These are phyloP conservation scores for Kryphioiulus occultus DNA, from an alignment of 2,888 invertebrate species.

Conservation along the genomic window DNA sequence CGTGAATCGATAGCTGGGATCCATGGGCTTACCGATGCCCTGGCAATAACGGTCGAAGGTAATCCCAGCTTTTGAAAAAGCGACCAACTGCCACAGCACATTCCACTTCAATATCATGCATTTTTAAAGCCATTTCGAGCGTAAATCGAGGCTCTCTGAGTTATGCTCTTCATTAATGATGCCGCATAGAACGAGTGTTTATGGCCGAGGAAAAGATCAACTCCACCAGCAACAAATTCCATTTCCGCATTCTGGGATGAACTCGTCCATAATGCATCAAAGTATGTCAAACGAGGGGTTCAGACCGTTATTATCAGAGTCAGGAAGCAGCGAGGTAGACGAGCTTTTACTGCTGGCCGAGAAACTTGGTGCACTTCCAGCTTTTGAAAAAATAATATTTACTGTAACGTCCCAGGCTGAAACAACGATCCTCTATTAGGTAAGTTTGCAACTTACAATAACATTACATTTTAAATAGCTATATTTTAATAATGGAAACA, in stretches of 20 bases:
- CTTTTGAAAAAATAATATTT: constrained; percentile 2
- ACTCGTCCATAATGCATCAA: constrained; percentile 23
- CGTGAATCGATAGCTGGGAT: constrained; percentile 23
- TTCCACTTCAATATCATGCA: neutral
- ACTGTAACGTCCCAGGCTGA: neutral
- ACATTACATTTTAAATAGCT: no score
- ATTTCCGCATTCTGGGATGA: constrained; percentile 23
- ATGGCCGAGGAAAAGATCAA: constrained; percentile 9
- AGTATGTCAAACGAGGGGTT: constrained; percentile 14
- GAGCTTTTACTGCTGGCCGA: neutral
- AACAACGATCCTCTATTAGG: neutral
- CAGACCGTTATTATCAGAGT: neutral
- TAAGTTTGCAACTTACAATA: neutral
- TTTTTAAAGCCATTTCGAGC: neutral
- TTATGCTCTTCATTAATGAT: constrained; percentile 7
- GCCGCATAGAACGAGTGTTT: constrained; percentile 23
- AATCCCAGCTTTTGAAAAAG: neutral
- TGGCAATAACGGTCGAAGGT: constrained; percentile 15
- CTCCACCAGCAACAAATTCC: constrained; percentile 6
- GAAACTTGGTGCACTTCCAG: neutral
- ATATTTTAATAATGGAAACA: no score
- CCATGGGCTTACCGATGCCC: neutral
- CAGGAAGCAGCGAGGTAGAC: neutral
- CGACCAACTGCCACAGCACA: neutral
- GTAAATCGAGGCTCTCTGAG: neutral